Conservation (phyloP, 2,113 vertebrate species). For the Tichodroma muraria region DNA sequence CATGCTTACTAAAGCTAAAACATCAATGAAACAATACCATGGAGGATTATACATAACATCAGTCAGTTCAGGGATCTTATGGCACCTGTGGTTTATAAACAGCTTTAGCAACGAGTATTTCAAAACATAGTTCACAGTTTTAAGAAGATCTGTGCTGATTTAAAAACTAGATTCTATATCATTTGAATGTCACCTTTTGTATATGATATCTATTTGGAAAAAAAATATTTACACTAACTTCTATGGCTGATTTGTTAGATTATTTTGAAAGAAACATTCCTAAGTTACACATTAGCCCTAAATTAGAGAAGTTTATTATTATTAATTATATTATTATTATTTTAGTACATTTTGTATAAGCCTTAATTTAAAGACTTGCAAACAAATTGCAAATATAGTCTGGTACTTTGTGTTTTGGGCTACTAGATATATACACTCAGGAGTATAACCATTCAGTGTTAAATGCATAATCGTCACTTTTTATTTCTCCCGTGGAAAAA, state of each 20-base stretch:
- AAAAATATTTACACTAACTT: constrained; percentile 86
- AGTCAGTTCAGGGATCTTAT: constrained; percentile 82
- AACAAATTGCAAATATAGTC: constrained; percentile 31
- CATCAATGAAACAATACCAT: constrained; percentile 65
- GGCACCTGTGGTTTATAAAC: constrained; percentile 98
- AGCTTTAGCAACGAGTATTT: constrained; percentile 87
- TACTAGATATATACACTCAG: constrained; percentile 66
- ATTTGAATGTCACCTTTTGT: constrained; percentile 78
- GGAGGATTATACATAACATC: constrained; percentile 70
- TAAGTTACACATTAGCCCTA: constrained; percentile 70
- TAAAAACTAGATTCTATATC: constrained; percentile 90
- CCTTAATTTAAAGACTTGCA: constrained; percentile 58
- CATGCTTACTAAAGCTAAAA: constrained; percentile 73
- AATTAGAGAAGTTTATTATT: constrained; percentile 38
- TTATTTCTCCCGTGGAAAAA: constrained; percentile 29
- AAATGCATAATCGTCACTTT: constrained; percentile 58
- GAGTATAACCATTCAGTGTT: constrained; percentile 57
- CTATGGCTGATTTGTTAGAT: constrained; percentile 78
- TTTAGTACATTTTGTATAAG: constrained; percentile 62
- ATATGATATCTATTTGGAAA: constrained; percentile 80
- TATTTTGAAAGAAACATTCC: constrained; percentile 75
- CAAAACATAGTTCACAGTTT: constrained; percentile 96
- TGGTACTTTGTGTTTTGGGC: constrained; percentile 43
- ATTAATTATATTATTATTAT: constrained; percentile 29
- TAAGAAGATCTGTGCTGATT: constrained; percentile 91